Base-by-base conservation (phyloP, 2,888 invertebrate genomes). In the Heliconius hortense region DNA sequence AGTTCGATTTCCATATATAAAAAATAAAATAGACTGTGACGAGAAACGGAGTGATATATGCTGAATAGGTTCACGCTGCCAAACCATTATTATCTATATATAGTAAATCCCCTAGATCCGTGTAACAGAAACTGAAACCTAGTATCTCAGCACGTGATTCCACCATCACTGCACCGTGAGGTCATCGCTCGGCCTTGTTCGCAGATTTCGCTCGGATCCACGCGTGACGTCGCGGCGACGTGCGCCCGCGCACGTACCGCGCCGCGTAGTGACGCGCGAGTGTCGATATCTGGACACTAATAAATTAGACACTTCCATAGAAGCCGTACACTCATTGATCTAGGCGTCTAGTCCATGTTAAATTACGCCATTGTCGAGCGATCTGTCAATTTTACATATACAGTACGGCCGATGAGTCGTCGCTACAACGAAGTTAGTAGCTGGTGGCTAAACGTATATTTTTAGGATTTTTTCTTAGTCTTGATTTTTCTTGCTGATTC, bases 161-260 rank as follows among this genome's bases (percentile, higher is more conserved):
- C n/a, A n/a, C 21, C 18, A 31, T 18, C 70, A 59, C 28, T 70
- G 75, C 63, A 69, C 24, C 21, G 31, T 81, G 89, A 89, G 92
- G 90, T 92, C 89, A 85, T 85, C 82, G 91, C 68, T 89, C 92
- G 92, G 88, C 92, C 92, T 93, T 93, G 91, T 88, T 88, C 86
- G 84, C 82, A 81, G 86, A 89, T 89, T 91, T 91, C 89, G 90
- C 90, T 85, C 79, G 81, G 78, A 77, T 81, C 80, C 81, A 74
- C 77, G 79, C 73, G 84, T 88, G 87, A 89, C 89, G 89, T 89
- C 76, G 80, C 82, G 84, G 63, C 59, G 79, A 91, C 92, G 91
- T 92, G 92, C 88, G 82, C 84, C 59, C 69, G 86, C 84, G 88
- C 92, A 92, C 92, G 92, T 91, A 89, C 81, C 78, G 80, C 85